Conservation (phyloP, 1,140 invertebrate species). For the Pentalonia nigronervosa region DNA sequence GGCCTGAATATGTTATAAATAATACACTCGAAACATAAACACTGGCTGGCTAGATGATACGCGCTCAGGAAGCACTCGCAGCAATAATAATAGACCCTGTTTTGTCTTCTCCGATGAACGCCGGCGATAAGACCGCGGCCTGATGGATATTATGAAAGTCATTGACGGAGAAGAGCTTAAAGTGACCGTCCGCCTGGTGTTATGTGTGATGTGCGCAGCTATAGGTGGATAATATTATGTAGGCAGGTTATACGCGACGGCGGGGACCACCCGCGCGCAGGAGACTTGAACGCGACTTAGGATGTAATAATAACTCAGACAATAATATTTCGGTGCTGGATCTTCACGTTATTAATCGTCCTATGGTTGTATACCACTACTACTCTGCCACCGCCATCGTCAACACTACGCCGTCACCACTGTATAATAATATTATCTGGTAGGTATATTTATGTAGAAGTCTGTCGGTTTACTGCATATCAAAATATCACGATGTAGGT, state of each 20-base stretch:
- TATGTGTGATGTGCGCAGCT: neutral
- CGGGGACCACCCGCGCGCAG: constrained; percentile 45
- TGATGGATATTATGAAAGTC: constrained; percentile 47
- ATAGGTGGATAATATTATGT: no score
- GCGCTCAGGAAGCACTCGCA: neutral
- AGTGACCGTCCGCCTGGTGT: neutral
- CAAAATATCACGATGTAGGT: neutral
- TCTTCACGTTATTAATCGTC: constrained; percentile 46
- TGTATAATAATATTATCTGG: neutral
- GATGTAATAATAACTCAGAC: constrained; percentile 55
- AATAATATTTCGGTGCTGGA: constrained; percentile 37
- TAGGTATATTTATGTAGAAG: neutral
- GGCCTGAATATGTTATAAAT: neutral
- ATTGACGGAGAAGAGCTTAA: constrained; percentile 49
- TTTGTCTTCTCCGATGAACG: constrained; percentile 26
- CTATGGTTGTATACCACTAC: neutral
- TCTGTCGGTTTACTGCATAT: constrained; percentile 4
- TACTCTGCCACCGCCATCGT: neutral
- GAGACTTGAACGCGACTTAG: constrained; percentile 57
- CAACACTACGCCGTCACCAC: neutral
- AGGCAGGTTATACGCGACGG: neutral
- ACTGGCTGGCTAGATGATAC: neutral
- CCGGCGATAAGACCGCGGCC: neutral
- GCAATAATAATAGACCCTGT: neutral
- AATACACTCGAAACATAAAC: neutral